A percentile compares a stretch with the other conserved stretches of the same genome.
Conservation (phyloP, 64 coral and sea anemone species). For the Pocillopora damicornis region DNA sequence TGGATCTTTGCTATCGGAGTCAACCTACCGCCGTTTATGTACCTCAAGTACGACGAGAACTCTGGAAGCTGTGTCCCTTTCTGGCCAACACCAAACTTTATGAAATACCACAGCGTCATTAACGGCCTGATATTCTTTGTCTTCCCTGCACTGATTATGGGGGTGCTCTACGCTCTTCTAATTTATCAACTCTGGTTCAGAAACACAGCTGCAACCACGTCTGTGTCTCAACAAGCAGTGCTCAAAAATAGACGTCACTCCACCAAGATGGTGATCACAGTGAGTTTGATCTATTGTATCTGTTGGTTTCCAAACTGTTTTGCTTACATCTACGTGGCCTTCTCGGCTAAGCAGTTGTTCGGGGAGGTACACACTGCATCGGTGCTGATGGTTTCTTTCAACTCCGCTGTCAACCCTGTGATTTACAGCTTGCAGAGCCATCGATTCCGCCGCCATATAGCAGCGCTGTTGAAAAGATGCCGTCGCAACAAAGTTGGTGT, state of each 20-base stretch:
- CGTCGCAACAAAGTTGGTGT: too few relatives aligned
- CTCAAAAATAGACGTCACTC: not conserved
- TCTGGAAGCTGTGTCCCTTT: constrained; percentile 2
- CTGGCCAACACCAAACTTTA: not conserved
- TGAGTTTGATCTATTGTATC: constrained; percentile 6
- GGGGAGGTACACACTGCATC: not conserved
- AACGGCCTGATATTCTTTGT: not conserved
- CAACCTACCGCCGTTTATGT: constrained; percentile 13
- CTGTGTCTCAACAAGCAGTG: not conserved
- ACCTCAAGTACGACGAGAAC: constrained; percentile 11
- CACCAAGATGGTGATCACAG: constrained; percentile 34
- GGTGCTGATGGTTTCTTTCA: constrained; percentile 9
- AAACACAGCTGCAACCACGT: not conserved
- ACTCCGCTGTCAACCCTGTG: constrained; percentile 20
- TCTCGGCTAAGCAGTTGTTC: not conserved
- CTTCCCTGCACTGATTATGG: not conserved
- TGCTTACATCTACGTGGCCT: not conserved
- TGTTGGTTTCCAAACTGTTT: constrained; percentile 5
- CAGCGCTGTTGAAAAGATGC: too few relatives aligned
- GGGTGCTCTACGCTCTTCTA: not conserved
- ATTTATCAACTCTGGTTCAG: constrained; percentile 22
- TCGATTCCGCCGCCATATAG: not conserved
- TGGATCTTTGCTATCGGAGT: constrained; percentile 14
- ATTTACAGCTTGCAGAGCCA: constrained; percentile 16
- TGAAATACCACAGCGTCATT: constrained; percentile 26